Conservation (phyloP, 2,888 invertebrate genomes). For the Spatulosminthurus flaviceps region DNA sequence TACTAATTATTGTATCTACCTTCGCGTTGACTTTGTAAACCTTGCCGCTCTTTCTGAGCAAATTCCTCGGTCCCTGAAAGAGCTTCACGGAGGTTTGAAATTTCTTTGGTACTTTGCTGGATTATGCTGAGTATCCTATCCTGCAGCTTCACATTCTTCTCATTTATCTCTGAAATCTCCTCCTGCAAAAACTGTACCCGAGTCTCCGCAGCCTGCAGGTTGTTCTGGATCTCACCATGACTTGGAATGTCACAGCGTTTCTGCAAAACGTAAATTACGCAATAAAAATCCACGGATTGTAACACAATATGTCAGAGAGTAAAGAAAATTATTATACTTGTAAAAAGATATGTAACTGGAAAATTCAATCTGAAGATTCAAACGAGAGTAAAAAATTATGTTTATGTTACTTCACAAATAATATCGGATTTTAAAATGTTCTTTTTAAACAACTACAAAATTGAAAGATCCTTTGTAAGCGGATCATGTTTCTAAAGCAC, state of each 20-base stretch:
- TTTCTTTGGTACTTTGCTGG: constrained; percentile 37
- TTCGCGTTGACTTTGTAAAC: constrained; percentile 40
- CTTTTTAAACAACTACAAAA: too few species aligned
- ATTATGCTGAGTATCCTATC: constrained; percentile 35
- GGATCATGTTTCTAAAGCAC: too few species aligned
- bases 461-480: too few species aligned
- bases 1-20: constrained; percentile 35
- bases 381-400: too few species aligned
- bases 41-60: constrained; percentile 23
- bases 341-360: too few species aligned
- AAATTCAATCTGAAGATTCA: too few species aligned
- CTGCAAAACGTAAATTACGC: constrained; percentile 11
- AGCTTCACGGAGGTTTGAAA: constrained; percentile 29
- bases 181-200: constrained; percentile 39
- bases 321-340: too few species aligned
- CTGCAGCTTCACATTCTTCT: constrained; percentile 39
- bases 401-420: too few species aligned
- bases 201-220: constrained; percentile 43
- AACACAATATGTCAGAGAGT: too few species aligned
- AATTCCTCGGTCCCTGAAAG: constrained; percentile 19
- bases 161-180: constrained; percentile 40
- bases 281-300: constrained; percentile 8
- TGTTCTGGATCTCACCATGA: constrained; percentile 34
- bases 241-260: constrained; percentile 26
- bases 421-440: too few species aligned